Evolutionary conservation across 1,140 invertebrate genomes (phyloP), one percentile per base, ranked within the genome.

Genomic region (Ceratina calcarata): DNA sequence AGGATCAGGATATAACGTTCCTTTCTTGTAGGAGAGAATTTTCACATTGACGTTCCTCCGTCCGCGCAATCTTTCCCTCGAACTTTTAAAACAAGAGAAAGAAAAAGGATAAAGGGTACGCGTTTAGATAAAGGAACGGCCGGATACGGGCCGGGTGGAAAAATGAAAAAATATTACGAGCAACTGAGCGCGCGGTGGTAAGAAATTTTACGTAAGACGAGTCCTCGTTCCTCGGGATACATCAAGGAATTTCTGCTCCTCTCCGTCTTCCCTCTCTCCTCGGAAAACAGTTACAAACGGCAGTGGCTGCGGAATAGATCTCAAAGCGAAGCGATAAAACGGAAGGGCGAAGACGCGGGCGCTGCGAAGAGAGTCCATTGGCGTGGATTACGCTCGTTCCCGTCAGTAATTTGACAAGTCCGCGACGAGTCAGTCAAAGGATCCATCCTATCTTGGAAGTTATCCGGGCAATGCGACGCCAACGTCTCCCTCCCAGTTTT

Each of bases 311-410:
- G 73, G 1, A 58, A 58, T 55, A 18, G 37, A 60, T 37, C 10
- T 68, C 64, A 60, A 68, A 76, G 65, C 57, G 20, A 71, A 64
- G 37, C 58, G 68, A 69, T 77, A 61, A 61, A 69, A 60, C 22
- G 10, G 27, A 55, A 62, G 4, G n/a, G 75, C 55, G 37, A 20
- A 45, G 37, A 13, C 20, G 37, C 45, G n/a, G 12, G 22, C 22
- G 53, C 10, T 16, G 3, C 22, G 6, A 27, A 24, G 20, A 49
- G 20, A 62, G 58, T 78, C n/a, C 57, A 68, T 68, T 68, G 24
- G n/a, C 20, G 49, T 7, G 45, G 66, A 77, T 78, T 76, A 76
- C 64, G 22, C 27, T 37, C n/a, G 67, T 62, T 53, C 45, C 15
- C 7, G 58, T 3, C 16, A 12, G 58, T 32, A 78, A 78, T 78